Evolutionary conservation across 2,888 invertebrate genomes (phyloP).

Genomic region (Cryptophagus acutangulus): DNA sequence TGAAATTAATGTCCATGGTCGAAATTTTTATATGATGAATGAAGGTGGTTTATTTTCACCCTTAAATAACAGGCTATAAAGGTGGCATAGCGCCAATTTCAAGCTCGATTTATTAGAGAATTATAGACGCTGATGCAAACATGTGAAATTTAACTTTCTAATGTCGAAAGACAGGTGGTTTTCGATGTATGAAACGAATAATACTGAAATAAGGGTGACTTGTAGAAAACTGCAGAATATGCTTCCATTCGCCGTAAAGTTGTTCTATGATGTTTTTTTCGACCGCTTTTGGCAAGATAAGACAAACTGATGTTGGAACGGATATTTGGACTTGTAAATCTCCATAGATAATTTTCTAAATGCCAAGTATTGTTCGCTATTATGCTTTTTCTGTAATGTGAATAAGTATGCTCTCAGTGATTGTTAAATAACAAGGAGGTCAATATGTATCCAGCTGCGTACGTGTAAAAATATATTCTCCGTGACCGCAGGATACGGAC

Average conservation of each 20-base stretch:
- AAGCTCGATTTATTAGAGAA: conserved; percentile 27
- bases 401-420: conserved; percentile 2
- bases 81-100: conserved; percentile 23
- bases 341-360: conserved; percentile 33
- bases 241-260: no score
- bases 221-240: no score
- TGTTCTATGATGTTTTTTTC: no score
- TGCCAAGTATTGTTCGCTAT: conserved; percentile 25
- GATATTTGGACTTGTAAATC: conserved; percentile 30
- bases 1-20: conserved; percentile 43
- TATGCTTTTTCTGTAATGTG: neutral
- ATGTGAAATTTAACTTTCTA: conserved; percentile 40
- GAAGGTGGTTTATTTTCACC: conserved; percentile 9
- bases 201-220: no score
- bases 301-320: no score
- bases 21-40: conserved; percentile 29
- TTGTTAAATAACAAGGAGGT: conserved; percentile 9
- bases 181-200: no score
- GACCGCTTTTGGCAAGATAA: no score
- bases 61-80: conserved; percentile 4
- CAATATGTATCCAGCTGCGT: conserved; percentile 19
- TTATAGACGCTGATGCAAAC: conserved; percentile 27
- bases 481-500: conserved; percentile 10
- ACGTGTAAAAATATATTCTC: conserved; percentile 4
- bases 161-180: conserved; percentile 41